Conservation (phyloP, 92 coral and sea anemone genomes). For the Paragorgia papillata region DNA sequence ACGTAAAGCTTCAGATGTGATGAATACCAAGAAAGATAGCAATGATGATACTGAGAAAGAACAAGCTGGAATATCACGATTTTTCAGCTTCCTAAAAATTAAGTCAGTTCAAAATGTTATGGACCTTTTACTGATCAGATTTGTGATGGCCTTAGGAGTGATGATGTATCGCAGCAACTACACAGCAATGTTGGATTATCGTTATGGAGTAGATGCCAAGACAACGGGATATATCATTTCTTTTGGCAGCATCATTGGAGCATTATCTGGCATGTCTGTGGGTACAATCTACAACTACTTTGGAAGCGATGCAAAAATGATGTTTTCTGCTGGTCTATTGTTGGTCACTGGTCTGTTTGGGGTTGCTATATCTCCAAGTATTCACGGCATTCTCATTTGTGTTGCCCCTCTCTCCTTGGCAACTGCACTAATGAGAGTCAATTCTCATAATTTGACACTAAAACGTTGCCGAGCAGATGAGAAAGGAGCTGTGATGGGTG, state of each 20-base stretch:
- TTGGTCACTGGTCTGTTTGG: conserved; percentile 68
- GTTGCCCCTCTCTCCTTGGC: conserved; percentile 81
- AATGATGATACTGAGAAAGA: neutral
- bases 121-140: conserved; percentile 77
- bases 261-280: conserved; percentile 73
- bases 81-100: conserved; percentile 40
- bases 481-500: conserved; percentile 84
- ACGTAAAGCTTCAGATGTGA: neutral
- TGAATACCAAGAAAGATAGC: neutral
- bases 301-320: conserved; percentile 68
- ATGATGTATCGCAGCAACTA: conserved; percentile 83
- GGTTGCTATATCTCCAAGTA: conserved; percentile 79
- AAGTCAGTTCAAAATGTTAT: conserved; percentile 64
- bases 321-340: conserved; percentile 18
- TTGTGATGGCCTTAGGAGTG: conserved; percentile 84
- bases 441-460: conserved; percentile 74
- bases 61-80: conserved; percentile 22
- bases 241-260: conserved; percentile 76
- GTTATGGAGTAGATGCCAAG: conserved; percentile 80
- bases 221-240: conserved; percentile 89
- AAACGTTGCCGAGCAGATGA: conserved; percentile 71
- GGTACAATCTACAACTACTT: conserved; percentile 66
- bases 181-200: conserved; percentile 80
- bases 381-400: conserved; percentile 62
- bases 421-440: conserved; percentile 83